Percentiles rank a stretch among this genome's conserved stretches.
phyloP scores from a whole-genome alignment of 2,888 invertebrate species.

The Diaprepes abbreviatus region DNA sequence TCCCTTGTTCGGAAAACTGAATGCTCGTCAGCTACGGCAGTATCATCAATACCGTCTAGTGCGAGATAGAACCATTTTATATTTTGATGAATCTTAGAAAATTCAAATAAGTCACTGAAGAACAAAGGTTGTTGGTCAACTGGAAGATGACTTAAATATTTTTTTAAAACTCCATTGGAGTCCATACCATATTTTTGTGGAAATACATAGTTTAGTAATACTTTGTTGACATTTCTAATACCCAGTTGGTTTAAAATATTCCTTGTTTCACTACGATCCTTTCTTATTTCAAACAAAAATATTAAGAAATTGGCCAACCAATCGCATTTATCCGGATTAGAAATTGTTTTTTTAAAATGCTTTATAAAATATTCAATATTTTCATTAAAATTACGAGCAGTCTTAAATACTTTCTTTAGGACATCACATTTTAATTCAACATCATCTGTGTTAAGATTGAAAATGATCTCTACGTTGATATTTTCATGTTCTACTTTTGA shows the following conservation, averaged over 20 bases:
- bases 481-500: background rate
- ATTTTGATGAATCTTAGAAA: background rate
- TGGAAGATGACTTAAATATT: background rate
- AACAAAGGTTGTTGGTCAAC: background rate
- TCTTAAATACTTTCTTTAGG: background rate
- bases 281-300: background rate
- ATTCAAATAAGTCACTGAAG: background rate
- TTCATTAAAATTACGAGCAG: background rate
- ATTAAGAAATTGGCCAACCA: background rate
- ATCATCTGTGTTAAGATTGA: background rate
- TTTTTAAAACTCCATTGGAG: background rate
- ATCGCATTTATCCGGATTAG: background rate
- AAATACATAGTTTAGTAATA: background rate
- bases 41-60: background rate
- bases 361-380: background rate
- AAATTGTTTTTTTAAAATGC: background rate
- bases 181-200: background rate
- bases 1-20: background rate
- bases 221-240: background rate
- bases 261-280: background rate
- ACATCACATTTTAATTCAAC: background rate
- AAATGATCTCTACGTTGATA: background rate
- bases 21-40: background rate
- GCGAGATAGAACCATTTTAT: background rate
- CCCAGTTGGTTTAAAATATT: background rate